Percentiles rank a stretch among this genome's conserved stretches.
These are phyloP conservation scores for Calephelis virginiensis DNA, from an alignment of 1,140 invertebrate species.

Conservation along the genomic window DNA sequence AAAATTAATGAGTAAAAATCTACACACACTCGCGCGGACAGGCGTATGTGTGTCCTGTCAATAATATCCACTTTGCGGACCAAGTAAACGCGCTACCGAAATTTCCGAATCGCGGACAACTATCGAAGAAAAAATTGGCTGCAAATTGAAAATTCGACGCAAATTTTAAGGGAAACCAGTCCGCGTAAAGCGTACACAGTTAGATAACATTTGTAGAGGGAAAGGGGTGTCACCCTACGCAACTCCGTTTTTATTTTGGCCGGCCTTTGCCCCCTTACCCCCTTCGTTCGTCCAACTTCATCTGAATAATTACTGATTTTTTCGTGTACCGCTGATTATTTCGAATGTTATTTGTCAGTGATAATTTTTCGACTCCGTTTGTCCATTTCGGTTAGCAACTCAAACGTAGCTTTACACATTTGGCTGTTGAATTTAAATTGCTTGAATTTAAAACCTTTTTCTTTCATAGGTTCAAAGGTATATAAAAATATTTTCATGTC, in stretches of 20 bases:
- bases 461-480: no score
- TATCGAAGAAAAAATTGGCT: slow-evolving; percentile 69
- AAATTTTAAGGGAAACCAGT: slow-evolving; percentile 66
- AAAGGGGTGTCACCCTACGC: slow-evolving; percentile 71
- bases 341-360: slow-evolving; percentile 76
- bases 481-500: no score
- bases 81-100: slow-evolving; percentile 46
- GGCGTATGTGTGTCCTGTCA: slow-evolving; percentile 58
- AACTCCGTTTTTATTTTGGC: slow-evolving; percentile 78
- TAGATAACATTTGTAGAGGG: slow-evolving; percentile 77
- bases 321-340: slow-evolving; percentile 78
- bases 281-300: slow-evolving; percentile 76
- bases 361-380: slow-evolving; percentile 71
- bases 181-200: slow-evolving; percentile 70
- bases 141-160: slow-evolving; percentile 74
- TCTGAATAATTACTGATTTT: slow-evolving; percentile 79
- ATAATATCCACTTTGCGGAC: slow-evolving; percentile 64
- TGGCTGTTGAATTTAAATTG: no score
- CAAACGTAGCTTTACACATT: background rate
- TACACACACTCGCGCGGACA: slow-evolving; percentile 68
- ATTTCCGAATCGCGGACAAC: slow-evolving; percentile 38
- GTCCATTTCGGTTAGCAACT: slow-evolving; percentile 36
- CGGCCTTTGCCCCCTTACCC: slow-evolving; percentile 73
- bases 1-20: slow-evolving; percentile 80
- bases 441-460: no score